Percentiles rank a stretch among this genome's conserved stretches.
These are phyloP conservation scores for Nesospiza acunhae DNA, from an alignment of 2,113 vertebrate genomes.

Conservation along the genomic window DNA sequence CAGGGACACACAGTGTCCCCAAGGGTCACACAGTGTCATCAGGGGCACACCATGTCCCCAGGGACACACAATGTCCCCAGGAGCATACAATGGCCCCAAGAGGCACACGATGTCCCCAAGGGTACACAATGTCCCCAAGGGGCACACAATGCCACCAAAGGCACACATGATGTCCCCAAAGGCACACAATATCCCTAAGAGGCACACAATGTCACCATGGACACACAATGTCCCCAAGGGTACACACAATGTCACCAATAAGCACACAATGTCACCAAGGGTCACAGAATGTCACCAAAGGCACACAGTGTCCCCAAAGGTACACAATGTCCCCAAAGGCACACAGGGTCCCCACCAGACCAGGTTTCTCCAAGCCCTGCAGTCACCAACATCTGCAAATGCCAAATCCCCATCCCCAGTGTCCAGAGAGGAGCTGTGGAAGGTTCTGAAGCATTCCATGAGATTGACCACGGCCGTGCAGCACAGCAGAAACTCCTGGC, in stretches of 20 bases:
- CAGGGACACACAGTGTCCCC: background rate
- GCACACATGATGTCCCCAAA: too few relatives aligned
- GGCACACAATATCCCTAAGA: too few relatives aligned
- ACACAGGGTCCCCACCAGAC: too few relatives aligned
- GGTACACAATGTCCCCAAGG: background rate
- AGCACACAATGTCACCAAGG: too few relatives aligned
- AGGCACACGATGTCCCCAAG: background rate
- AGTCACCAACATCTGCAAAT: background rate
- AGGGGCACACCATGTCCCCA: background rate
- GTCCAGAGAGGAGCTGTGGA: background rate
- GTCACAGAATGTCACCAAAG: too few relatives aligned
- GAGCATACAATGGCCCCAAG: background rate
- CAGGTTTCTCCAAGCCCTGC: background rate
- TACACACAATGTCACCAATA: too few relatives aligned
- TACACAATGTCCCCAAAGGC: too few relatives aligned
- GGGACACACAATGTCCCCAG: background rate
- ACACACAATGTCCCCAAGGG: background rate
- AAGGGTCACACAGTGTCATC: background rate
- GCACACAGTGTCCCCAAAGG: too few relatives aligned
- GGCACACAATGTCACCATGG: background rate
- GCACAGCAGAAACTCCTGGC: fast-evolving
- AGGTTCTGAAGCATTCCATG: fast-evolving
- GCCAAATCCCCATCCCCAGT: background rate
- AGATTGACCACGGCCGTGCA: fast-evolving
- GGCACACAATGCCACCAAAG: too few relatives aligned